phyloP scores from a whole-genome alignment of 2,797 vertebrate genomes.

The Enteromius paludinosus region DNA sequence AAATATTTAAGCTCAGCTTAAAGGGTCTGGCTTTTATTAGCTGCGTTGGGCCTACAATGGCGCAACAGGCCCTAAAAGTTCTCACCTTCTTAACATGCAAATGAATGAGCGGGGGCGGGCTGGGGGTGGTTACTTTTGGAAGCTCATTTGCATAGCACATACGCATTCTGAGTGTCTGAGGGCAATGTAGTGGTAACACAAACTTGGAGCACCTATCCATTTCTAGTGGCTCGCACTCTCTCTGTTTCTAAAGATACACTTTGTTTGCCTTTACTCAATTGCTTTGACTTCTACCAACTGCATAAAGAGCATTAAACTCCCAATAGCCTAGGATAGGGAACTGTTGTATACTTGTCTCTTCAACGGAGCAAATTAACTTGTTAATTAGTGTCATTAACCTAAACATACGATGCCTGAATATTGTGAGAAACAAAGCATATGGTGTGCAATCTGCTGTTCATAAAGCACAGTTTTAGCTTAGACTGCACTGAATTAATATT shows the following conservation, averaged over 20 bases:
- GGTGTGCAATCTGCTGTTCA: background rate
- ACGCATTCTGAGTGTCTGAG: conserved; percentile 69
- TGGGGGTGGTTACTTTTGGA: conserved; percentile 72
- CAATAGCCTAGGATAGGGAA: background rate
- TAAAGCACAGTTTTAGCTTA: background rate
- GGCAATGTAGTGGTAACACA: conserved; percentile 33
- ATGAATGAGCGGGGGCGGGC: conserved; percentile 77
- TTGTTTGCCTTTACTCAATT: conserved; percentile 32
- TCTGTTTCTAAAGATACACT: conserved; percentile 39
- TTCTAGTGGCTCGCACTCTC: conserved; percentile 48
- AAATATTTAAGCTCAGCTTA: conserved; percentile 82
- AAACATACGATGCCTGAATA: background rate
- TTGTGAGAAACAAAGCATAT: background rate
- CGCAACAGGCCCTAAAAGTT: conserved; percentile 71
- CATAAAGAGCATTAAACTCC: conserved; percentile 5
- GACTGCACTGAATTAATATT: background rate
- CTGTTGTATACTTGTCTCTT: background rate
- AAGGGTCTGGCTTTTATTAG: conserved; percentile 76
- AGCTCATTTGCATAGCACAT: conserved; percentile 82
- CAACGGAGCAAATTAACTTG: conserved; percentile 14
- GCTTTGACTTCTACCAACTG: conserved; percentile 35
- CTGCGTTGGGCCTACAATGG: conserved; percentile 67
- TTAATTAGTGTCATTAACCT: conserved; percentile 17
- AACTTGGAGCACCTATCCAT: conserved; percentile 48
- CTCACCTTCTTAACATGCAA: conserved; percentile 83